These are phyloP conservation scores for Acanthornis magna DNA, from an alignment of 2,797 vertebrate species.

Conservation along the genomic window DNA sequence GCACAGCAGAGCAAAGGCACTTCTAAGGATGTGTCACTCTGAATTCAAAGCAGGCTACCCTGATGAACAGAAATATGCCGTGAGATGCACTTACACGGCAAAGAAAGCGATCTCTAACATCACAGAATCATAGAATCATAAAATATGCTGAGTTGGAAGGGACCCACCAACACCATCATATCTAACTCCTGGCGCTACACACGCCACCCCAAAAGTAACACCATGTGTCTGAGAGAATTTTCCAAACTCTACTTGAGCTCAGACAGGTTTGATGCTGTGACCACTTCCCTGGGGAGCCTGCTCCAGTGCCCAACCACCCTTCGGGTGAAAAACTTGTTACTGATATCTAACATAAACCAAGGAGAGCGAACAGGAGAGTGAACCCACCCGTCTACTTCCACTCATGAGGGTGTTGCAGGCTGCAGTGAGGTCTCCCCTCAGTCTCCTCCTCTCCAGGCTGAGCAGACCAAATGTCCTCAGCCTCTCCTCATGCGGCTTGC, in stretches of 20 bases:
- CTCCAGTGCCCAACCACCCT: neutral
- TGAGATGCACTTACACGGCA: neutral
- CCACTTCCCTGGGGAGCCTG: no score
- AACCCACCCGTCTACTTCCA: fast-evolving
- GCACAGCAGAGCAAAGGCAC: constrained; percentile 32
- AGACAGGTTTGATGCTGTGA: neutral
- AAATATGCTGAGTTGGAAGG: neutral
- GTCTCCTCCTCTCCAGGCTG: neutral
- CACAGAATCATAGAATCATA: neutral
- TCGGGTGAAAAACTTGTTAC: neutral
- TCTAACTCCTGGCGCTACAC: neutral
- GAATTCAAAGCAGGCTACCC: constrained; percentile 24
- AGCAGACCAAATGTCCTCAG: neutral
- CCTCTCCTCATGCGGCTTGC: fast-evolving
- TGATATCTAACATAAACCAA: neutral
- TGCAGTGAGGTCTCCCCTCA: fast-evolving
- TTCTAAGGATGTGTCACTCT: constrained; percentile 46
- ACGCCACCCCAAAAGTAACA: neutral
- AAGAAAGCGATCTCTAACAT: neutral
- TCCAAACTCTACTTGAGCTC: neutral
- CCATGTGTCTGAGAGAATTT: neutral
- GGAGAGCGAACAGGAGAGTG: neutral
- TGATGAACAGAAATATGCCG: neutral
- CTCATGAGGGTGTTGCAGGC: neutral
- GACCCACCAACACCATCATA: neutral